Conservation (phyloP, 2,888 invertebrate species). For the Apantesis nais region DNA sequence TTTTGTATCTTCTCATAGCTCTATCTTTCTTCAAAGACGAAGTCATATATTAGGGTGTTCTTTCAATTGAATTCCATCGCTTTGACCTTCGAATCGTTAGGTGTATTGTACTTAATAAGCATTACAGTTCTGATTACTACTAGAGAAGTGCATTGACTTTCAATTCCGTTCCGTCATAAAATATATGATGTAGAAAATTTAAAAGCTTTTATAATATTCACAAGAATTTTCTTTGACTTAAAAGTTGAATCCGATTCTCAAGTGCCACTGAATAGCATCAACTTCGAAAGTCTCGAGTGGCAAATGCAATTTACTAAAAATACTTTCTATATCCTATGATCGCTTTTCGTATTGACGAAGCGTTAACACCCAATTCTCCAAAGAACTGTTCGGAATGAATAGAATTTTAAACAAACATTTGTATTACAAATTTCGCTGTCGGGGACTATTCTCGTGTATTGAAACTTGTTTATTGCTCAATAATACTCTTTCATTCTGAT, state of each 20-base stretch:
- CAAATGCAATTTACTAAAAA: slow-evolving; percentile 55
- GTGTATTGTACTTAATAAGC: too few species aligned
- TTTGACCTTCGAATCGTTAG: too few species aligned
- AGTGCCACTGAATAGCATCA: slow-evolving; percentile 40
- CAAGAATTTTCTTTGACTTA: slow-evolving; percentile 31
- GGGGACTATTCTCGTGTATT: slow-evolving; percentile 5
- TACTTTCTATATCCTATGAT: slow-evolving; percentile 41
- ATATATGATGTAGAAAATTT: too few species aligned
- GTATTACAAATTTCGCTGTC: slow-evolving; percentile 8
- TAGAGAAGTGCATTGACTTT: too few species aligned
- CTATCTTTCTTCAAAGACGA: too few species aligned
- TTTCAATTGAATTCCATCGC: too few species aligned
- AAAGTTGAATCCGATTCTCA: slow-evolving; percentile 44
- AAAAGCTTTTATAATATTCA: background rate
- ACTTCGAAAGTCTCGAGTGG: slow-evolving; percentile 39
- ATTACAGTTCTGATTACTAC: too few species aligned
- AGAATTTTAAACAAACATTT: slow-evolving; percentile 22
- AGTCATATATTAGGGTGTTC: too few species aligned
- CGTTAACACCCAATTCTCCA: slow-evolving; percentile 34
- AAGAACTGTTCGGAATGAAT: slow-evolving; percentile 24
- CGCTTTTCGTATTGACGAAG: slow-evolving; percentile 33
- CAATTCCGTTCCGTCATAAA: too few species aligned
- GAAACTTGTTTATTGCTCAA: slow-evolving; percentile 8
- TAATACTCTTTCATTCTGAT: background rate
- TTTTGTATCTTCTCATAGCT: too few species aligned